Evolutionary conservation across 2,113 vertebrate species (phyloP).

Genomic region (Cynopterus brachyotis): DNA sequence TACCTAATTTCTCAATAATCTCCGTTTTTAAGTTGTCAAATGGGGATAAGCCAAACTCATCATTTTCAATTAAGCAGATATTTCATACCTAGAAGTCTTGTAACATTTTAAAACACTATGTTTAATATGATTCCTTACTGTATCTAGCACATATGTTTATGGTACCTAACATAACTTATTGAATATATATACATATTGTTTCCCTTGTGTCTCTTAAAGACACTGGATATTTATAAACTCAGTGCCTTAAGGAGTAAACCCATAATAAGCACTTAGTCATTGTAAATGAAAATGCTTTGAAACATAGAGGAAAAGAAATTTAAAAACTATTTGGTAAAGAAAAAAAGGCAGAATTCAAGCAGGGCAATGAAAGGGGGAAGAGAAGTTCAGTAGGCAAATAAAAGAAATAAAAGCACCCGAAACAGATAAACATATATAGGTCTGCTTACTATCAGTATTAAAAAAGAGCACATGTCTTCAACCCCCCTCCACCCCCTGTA

Average conservation of each 20-base stretch:
- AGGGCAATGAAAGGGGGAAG: background rate
- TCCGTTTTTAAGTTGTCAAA: background rate
- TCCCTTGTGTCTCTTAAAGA: background rate
- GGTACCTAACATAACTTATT: background rate
- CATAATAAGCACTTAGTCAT: background rate
- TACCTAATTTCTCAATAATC: background rate
- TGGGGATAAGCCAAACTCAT: background rate
- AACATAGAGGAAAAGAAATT: background rate
- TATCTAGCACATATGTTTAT: background rate
- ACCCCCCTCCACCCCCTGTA: rapidly evolving
- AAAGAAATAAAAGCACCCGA: background rate
- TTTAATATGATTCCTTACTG: background rate
- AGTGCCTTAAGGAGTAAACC: background rate
- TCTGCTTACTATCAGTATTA: background rate
- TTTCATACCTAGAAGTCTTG: background rate
- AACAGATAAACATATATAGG: background rate
- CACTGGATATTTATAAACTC: background rate
- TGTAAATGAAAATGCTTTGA: background rate
- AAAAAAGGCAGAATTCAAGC: background rate
- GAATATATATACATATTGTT: background rate
- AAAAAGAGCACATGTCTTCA: background rate
- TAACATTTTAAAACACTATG: background rate
- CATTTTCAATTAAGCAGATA: background rate
- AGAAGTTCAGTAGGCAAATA: background rate
- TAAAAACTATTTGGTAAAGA: background rate